These are phyloP conservation scores for Sminthopsis crassicaudata DNA, from an alignment of 2,113 vertebrate species.

Conservation along the genomic window DNA sequence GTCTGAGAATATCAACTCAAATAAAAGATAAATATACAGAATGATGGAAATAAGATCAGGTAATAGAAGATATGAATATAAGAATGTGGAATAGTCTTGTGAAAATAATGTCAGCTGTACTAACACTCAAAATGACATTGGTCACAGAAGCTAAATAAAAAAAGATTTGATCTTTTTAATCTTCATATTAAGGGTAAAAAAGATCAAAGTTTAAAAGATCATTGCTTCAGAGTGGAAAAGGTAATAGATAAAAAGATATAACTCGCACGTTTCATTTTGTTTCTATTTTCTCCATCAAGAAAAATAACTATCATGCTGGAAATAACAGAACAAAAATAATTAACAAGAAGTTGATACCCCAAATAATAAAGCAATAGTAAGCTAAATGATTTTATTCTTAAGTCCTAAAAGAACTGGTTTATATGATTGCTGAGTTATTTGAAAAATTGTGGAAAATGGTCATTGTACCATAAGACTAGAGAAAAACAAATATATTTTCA, in stretches of 20 bases:
- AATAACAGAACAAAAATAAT: not conserved
- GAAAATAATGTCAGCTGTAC: too few species aligned
- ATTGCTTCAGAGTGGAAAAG: not conserved
- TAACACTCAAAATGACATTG: too few species aligned
- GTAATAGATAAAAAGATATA: not conserved
- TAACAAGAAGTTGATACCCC: not conserved
- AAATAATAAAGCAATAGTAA: not conserved
- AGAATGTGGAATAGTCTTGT: not conserved
- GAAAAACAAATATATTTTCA: not conserved
- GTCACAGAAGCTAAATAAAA: not conserved
- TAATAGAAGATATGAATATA: not conserved
- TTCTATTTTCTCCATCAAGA: not conserved
- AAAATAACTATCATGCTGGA: not conserved
- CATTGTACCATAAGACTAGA: not conserved
- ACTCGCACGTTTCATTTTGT: not conserved
- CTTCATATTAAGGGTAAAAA: not conserved
- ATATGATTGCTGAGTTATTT: not conserved
- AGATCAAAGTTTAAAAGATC: not conserved
- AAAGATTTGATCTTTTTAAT: not conserved
- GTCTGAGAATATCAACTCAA: not conserved
- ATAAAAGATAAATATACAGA: not conserved
- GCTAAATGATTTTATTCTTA: not conserved
- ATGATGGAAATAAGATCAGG: not conserved
- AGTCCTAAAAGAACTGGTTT: not conserved
- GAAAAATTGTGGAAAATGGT: not conserved